phyloP scores from a whole-genome alignment of 2,888 invertebrate genomes.

The Steinernema hermaphroditum region DNA sequence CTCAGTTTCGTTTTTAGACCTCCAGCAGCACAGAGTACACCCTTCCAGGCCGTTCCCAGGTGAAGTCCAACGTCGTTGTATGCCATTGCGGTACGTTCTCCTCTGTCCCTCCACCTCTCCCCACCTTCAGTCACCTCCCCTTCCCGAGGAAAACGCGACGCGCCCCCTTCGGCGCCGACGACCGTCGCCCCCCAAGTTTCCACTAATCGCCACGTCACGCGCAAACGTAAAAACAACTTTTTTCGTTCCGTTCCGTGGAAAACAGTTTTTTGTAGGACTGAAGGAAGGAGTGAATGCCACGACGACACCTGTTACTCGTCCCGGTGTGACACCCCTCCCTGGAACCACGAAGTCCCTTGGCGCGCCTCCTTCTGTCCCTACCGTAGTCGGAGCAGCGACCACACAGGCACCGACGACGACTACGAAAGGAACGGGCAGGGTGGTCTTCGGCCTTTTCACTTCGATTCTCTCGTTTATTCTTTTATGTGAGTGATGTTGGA shows the following conservation, averaged over 20 bases:
- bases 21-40: too few species aligned
- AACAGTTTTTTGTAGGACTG: slow-evolving; percentile 17
- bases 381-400: neutral
- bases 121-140: neutral
- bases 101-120: neutral
- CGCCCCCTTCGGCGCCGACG: neutral
- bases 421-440: neutral
- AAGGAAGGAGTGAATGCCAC: neutral
- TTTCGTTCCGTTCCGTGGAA: neutral
- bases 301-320: too few species aligned
- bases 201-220: slow-evolving; percentile 18
- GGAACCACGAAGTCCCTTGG: neutral
- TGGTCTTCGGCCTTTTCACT: neutral
- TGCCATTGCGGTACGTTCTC: slow-evolving; percentile 1
- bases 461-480: too few species aligned
- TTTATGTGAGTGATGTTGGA: too few species aligned
- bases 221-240: too few species aligned
- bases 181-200: neutral
- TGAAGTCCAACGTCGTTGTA: neutral
- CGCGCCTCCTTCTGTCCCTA: neutral
- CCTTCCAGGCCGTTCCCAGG: too few species aligned
- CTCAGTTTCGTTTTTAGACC: too few species aligned
- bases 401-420: neutral
- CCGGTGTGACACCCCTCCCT: neutral
- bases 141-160: neutral